A percentile compares a stretch with the other conserved stretches of the same genome.
These are phyloP conservation scores for Cerastoderma edule DNA, from an alignment of 2,888 invertebrate species.

Conservation along the genomic window DNA sequence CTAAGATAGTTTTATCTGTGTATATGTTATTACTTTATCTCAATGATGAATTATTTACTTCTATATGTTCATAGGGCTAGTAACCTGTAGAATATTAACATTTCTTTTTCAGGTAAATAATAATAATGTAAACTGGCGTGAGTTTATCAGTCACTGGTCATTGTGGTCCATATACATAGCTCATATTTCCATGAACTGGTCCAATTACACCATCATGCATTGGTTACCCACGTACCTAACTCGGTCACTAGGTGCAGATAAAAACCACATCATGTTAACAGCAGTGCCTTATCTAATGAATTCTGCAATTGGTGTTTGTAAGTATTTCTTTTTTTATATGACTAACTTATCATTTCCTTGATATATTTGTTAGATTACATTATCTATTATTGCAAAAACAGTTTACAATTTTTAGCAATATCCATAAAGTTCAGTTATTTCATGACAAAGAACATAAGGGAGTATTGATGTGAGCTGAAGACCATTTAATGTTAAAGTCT, in stretches of 20 bases:
- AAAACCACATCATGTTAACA: constrained; percentile 89
- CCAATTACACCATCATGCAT: constrained; percentile 91
- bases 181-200: constrained; percentile 92
- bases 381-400: too few species aligned
- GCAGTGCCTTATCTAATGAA: constrained; percentile 90
- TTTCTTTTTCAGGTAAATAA: constrained; percentile 84
- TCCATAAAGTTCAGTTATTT: constrained; percentile 1
- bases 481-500: too few species aligned
- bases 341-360: too few species aligned
- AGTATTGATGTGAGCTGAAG: too few species aligned
- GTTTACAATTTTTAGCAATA: too few species aligned
- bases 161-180: constrained; percentile 90
- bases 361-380: too few species aligned
- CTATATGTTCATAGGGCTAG: too few species aligned
- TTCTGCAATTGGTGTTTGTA: constrained; percentile 89
- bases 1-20: background rate
- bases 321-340: too few species aligned
- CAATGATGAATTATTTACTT: background rate
- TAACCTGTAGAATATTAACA: too few species aligned
- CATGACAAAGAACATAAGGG: too few species aligned
- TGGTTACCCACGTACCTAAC: constrained; percentile 91
- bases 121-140: constrained; percentile 87
- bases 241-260: constrained; percentile 88
- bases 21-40: background rate
- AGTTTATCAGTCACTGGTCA: constrained; percentile 88